These are phyloP conservation scores for Macropis europaea DNA, from an alignment of 2,888 invertebrate genomes.

Conservation along the genomic window DNA sequence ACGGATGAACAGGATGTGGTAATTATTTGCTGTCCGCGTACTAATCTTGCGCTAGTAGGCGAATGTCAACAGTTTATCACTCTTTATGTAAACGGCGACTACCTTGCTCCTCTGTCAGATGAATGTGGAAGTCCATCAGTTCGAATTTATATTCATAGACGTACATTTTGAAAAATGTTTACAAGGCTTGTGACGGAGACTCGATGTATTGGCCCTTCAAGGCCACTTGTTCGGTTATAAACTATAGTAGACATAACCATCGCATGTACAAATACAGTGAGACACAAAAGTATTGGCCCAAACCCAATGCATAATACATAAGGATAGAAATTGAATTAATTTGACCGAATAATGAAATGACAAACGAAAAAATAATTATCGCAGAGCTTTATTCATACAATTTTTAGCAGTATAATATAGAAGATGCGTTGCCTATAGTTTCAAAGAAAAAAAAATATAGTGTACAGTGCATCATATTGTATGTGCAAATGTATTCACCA, in stretches of 20 bases:
- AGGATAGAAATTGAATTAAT: no score
- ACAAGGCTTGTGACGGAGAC: background rate
- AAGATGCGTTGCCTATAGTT: no score
- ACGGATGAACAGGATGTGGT: slow-evolving; percentile 47
- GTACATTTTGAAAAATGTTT: slow-evolving; percentile 1
- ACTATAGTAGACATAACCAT: background rate
- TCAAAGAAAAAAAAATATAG: no score
- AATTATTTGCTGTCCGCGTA: slow-evolving; percentile 51
- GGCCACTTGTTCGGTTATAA: background rate
- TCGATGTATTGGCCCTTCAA: background rate
- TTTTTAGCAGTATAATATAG: no score
- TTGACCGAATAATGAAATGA: no score
- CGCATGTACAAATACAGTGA: no score
- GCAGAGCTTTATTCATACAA: no score
- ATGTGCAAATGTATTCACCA: no score
- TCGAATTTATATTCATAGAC: slow-evolving; percentile 11
- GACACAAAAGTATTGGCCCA: no score
- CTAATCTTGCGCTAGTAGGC: slow-evolving; percentile 46
- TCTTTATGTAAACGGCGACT: slow-evolving; percentile 44
- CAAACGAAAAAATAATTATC: no score
- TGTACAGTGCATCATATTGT: no score
- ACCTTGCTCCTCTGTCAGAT: background rate
- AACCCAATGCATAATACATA: no score
- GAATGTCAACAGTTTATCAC: slow-evolving; percentile 56
- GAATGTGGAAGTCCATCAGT: slow-evolving; percentile 7